A percentile compares a stretch with the other conserved stretches of the same genome.
Evolutionary conservation across 2,797 vertebrate genomes (phyloP).

Genomic region (Clarias fuscus): DNA sequence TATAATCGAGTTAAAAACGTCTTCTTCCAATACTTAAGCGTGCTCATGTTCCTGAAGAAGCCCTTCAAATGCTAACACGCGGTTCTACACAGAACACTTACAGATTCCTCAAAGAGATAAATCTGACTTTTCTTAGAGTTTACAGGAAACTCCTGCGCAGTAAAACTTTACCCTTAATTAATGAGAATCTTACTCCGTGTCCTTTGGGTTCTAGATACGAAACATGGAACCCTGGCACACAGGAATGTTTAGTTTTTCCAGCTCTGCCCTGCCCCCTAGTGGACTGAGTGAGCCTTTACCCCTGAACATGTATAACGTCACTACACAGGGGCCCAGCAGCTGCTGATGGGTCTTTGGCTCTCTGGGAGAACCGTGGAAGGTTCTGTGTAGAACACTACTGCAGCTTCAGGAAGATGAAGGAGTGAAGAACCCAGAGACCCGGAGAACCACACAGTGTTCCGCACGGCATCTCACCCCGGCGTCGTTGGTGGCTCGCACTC

Average conservation of each 20-base stretch:
- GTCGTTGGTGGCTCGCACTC: constrained; percentile 87
- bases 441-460: background rate
- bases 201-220: background rate
- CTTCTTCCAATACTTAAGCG: background rate
- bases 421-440: too few relatives aligned
- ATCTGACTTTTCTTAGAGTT: background rate
- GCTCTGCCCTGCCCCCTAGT: background rate
- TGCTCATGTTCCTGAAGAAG: background rate
- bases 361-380: background rate
- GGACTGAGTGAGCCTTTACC: background rate
- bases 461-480: constrained; percentile 82
- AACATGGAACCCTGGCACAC: background rate
- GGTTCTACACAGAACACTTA: constrained; percentile 1
- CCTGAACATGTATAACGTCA: background rate
- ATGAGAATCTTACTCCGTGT: background rate
- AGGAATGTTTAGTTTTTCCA: background rate
- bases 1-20: background rate
- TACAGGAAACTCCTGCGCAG: background rate
- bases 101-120: background rate
- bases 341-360: background rate
- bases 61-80: background rate
- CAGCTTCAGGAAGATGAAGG: background rate
- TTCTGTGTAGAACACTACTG: background rate
- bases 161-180: background rate
- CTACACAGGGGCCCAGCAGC: background rate